Percentiles rank a stretch among this genome's conserved stretches.
These are phyloP conservation scores for Drosophila siamana DNA, from an alignment of 2,888 invertebrate species.

Conservation along the genomic window DNA sequence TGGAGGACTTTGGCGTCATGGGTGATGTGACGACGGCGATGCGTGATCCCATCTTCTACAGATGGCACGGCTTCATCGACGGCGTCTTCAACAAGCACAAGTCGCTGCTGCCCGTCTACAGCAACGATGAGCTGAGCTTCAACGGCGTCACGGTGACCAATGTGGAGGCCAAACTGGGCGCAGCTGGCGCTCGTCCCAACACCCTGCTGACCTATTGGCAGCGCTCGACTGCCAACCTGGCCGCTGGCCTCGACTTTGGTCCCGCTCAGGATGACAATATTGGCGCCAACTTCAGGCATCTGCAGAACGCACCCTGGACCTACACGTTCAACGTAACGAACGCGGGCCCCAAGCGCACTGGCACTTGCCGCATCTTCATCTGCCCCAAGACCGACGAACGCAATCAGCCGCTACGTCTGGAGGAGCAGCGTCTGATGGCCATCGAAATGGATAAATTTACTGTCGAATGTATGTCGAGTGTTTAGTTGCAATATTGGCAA, in stretches of 20 bases:
- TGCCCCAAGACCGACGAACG: conserved; percentile 89
- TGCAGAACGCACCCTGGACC: conserved; percentile 90
- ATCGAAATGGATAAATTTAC: conserved; percentile 90
- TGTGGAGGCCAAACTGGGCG: conserved; percentile 68
- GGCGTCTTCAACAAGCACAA: conserved; percentile 91
- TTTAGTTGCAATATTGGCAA: background rate
- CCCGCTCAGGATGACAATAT: conserved; percentile 88
- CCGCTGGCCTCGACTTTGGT: conserved; percentile 92
- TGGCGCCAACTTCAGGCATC: conserved; percentile 90
- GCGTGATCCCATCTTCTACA: conserved; percentile 94
- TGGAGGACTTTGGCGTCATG: conserved; percentile 92
- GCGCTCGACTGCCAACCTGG: conserved; percentile 91
- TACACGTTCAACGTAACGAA: conserved; percentile 89
- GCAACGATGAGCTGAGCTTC: conserved; percentile 77
- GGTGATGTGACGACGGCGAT: conserved; percentile 93
- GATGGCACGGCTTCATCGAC: conserved; percentile 93
- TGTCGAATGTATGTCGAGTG: conserved; percentile 86
- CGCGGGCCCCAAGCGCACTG: conserved; percentile 85
- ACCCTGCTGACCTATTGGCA: conserved; percentile 91
- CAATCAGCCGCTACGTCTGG: conserved; percentile 87
- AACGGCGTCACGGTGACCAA: conserved; percentile 66
- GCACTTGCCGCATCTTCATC: conserved; percentile 89
- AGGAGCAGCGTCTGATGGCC: conserved; percentile 88
- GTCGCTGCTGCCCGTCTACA: conserved; percentile 87
- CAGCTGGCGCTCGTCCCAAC: conserved; percentile 85